Evolutionary conservation across 2,888 invertebrate genomes (phyloP), one percentile per base, ranked within the genome.

Genomic region (Oligia latruncula): DNA sequence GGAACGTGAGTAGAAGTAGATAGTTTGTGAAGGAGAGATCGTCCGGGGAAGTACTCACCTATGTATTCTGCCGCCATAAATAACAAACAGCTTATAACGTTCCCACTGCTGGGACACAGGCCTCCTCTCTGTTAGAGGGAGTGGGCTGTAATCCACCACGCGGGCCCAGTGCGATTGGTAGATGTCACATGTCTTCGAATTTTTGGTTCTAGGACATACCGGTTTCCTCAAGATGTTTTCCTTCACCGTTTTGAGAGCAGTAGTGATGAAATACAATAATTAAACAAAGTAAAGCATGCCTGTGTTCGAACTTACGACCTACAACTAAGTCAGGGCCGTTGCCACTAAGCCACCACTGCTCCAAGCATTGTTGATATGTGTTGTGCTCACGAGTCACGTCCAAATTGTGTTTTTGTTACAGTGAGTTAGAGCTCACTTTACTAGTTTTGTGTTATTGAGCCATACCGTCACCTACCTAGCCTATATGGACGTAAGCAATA

Each of bases 1-100:
- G 11, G 96, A 96, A 92, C 67, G 95, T 95, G 90, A 94, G 93
- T 88, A 58, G 23, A 58, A 58, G n/a, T 58, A 23, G 11, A 23
- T 58, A 58, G 58, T 23, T 58, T 58, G 20, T n/a, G 58, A 58
- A 58, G 4, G 23, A 58, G 9, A 23, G 1, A n/a, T 58, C 4
- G 9, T 58, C n/a, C 9, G 58, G 9, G 9, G 58, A 58, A 58
- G 23, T 58, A 58, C 9, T 58, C 58, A 0, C 9, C 23, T 58
- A 58, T 23, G 58, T 58, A 23, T 58, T 58, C 23, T 58, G 23
- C 58, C 23, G 23, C 23, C 58, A 58, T 58, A 58, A 9, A 58
- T 58, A 58, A 23, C 23, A 58, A 58, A 9, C 9, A 23, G 58
- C 20, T 9, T 9, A 23, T 23, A 23, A 58, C 58, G 20, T 11